phyloP scores from a whole-genome alignment of 2,888 invertebrate species.

The Mechanitis mazaeus region DNA sequence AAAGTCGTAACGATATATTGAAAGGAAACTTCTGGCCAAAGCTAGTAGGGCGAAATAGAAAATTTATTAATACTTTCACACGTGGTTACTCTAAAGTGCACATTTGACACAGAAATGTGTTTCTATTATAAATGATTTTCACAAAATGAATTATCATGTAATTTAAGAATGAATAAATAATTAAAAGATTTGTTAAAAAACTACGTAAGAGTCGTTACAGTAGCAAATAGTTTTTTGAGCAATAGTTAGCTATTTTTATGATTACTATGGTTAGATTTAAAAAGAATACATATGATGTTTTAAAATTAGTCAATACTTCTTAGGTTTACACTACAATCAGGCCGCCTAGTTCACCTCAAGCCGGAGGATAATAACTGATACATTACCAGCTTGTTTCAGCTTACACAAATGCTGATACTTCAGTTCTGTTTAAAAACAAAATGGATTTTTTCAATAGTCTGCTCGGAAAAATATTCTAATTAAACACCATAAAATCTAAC shows the following conservation, averaged over 20 bases:
- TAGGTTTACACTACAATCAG: constrained; percentile 21
- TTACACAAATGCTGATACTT: constrained; percentile 40
- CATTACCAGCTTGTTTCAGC: constrained; percentile 36
- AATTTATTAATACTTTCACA: constrained; percentile 38
- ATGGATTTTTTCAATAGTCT: too few species aligned
- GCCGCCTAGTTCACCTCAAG: constrained; percentile 30
- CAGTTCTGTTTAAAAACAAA: too few species aligned
- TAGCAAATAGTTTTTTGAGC: too few species aligned
- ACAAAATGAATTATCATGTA: not conserved
- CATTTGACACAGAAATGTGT: constrained; percentile 26
- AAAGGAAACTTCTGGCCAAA: constrained; percentile 29
- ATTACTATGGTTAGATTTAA: too few species aligned
- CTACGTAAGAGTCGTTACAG: too few species aligned
- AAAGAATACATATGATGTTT: not conserved
- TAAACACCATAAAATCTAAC: too few species aligned
- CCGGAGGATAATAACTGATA: constrained; percentile 34
- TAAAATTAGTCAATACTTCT: not conserved
- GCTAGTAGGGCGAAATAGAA: constrained; percentile 35
- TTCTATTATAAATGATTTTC: constrained; percentile 12
- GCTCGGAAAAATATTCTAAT: too few species aligned
- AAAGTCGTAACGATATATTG: constrained; percentile 24
- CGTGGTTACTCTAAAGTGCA: constrained; percentile 34
- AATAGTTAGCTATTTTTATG: too few species aligned
- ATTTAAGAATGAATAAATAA: too few species aligned
- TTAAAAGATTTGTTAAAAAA: too few species aligned